phyloP scores from a whole-genome alignment of 2,113 vertebrate species.

The Campylorhamphus procurvoides region DNA sequence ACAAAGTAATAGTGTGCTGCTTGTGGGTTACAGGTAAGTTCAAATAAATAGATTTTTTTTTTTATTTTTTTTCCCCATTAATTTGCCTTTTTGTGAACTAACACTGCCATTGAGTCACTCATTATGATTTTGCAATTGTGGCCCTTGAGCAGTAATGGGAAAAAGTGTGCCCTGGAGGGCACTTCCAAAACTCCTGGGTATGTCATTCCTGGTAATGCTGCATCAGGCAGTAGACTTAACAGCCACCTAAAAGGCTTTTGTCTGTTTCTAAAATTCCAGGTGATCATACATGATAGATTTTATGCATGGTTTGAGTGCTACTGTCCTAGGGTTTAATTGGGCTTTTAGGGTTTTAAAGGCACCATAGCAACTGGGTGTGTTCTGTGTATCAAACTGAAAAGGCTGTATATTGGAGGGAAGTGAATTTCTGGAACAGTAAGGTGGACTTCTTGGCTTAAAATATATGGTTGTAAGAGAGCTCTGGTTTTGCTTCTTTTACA shows the following conservation, averaged over 20 bases:
- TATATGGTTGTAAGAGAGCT: neutral
- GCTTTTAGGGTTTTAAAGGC: neutral
- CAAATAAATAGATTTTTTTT: neutral
- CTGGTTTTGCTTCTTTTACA: neutral
- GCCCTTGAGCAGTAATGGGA: conserved; percentile 38
- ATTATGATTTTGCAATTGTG: conserved; percentile 25
- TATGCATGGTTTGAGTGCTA: neutral
- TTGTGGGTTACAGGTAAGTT: neutral
- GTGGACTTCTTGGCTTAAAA: neutral
- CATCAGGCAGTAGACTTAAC: neutral
- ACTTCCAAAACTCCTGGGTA: conserved; percentile 7
- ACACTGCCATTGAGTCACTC: conserved; percentile 24
- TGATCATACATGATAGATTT: neutral
- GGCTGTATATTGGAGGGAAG: neutral
- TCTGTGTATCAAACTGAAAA: neutral
- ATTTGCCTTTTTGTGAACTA: conserved; percentile 51
- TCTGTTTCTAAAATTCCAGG: neutral
- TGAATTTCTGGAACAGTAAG: neutral
- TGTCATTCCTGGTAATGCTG: neutral
- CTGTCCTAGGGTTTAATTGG: neutral
- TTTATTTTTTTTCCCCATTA: neutral
- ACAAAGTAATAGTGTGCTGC: conserved; percentile 42
- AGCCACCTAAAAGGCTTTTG: neutral
- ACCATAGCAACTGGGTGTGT: neutral
- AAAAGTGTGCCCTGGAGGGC: neutral